Evolutionary conservation across 2,797 vertebrate genomes (phyloP), one percentile per base, ranked within the genome.

Genomic region (Parauchenoglanis ngamensis): DNA sequence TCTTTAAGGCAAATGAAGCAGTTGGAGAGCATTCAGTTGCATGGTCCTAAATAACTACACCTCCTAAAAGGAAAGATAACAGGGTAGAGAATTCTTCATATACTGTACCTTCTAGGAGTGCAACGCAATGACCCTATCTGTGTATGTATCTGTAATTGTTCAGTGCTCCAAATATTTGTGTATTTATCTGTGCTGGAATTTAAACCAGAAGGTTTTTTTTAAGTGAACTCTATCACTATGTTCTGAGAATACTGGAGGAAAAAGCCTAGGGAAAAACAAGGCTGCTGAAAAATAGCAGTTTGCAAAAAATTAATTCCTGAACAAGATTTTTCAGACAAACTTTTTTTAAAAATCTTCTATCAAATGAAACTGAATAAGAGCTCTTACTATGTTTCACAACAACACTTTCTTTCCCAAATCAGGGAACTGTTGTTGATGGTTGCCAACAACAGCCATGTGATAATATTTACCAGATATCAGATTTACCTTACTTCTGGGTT

Each of bases 151-250:
- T 19, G 8, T 73, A 73, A 15, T 52, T n/a, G 44, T 49, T 49
- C 10, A 46, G 21, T 49, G 40, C 0, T 75, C 21, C 23, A 75
- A 75, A 46, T 52, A 76, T 52, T 75, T 75, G 40, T 73, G 25
- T 75, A 52, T 49, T 75, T 44, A 70, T 73, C 35, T 46, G 40
- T 73, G 40, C 40, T 73, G 40, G 70, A 70, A 73, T 72, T 72
- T 44, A 44, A 72, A 72, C 68, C 68, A 72, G 19, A 75, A 49
- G 8, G 0, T 40, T 21, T 44, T 23, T 44, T 46, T 75, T 35
- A 70, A 19, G 4, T 75, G 23, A 3, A 75, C 46, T 12, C 25
- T 17, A 52, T 52, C 12, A 28, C 11, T 5, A 49, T 52, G 23
- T 25, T 35, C 19, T 72, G 35, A 7, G 23, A 17, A 68, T 68